Base-by-base conservation (phyloP, 1,140 invertebrate species). In the Cepaea nemoralis region DNA sequence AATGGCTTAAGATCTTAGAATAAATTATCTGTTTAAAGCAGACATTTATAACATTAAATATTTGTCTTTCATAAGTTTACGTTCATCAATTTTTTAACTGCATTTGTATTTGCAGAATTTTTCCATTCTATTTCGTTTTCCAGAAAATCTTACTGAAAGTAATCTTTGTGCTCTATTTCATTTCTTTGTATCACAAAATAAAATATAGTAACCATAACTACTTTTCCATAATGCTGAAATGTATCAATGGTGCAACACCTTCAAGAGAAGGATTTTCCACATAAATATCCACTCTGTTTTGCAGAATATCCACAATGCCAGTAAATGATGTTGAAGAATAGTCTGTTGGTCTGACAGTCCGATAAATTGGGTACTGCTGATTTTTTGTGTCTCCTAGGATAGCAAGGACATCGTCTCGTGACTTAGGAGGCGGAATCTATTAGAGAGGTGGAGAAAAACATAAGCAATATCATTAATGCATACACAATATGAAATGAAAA, bases 361-460 rank as follows among this genome's bases (percentile, higher is more conserved):
- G 19, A 33, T 74, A 74, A 48, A 74, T 74, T 42, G 71, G 71
- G 42, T 45, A 74, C 8, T 74, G 37, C 42, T 45, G 12, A 45
- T 74, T 74, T 48, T 2, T 27, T 27, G 48, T 22, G 50, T 74
- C 71, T 19, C 71, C 71, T 33, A 74, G 31, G 31, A 74, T 48
- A 33, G 2, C 16, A 33, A 74, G 24, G 40, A 50, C 71, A 74
- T 74, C 71, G 8, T 74, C 2, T 48, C 10, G 24, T 33, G 31
- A 50, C 27, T 48, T 48, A 27, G 71, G 71, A 45, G 71, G 22
- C 31, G 71, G 71, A 42, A 74, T 27, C 71, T 74, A n/a, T n/a
- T n/a, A n/a, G n/a, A n/a, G n/a, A n/a, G n/a, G n/a, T n/a, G n/a
- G n/a, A n/a, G n/a, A n/a, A n/a, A n/a, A n/a, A n/a, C n/a, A n/a